Conservation (phyloP, 2,797 vertebrate species). For the Lycodopsis pacificus region DNA sequence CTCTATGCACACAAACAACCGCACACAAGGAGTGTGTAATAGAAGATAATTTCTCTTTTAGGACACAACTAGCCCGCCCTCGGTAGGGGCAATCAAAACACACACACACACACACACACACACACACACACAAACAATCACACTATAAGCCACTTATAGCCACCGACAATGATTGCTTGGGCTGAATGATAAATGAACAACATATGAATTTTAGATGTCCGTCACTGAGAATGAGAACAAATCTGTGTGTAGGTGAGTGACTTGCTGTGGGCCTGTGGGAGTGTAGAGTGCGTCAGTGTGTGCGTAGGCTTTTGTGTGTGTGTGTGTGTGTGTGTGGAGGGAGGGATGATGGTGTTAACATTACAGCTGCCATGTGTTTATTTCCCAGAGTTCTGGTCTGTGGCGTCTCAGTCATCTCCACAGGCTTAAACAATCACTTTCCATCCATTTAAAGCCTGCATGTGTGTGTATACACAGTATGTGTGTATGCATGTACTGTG, state of each 20-base stretch:
- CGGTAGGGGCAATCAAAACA: slow-evolving; percentile 36
- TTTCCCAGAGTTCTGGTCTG: slow-evolving; percentile 76
- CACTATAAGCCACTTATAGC: neutral
- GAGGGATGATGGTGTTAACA: slow-evolving; percentile 66
- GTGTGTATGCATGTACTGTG: slow-evolving; percentile 3
- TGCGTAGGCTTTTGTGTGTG: neutral
- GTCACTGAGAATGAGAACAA: slow-evolving; percentile 13
- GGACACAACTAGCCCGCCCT: slow-evolving; percentile 22
- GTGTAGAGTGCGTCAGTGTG: slow-evolving; percentile 23
- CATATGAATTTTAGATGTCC: slow-evolving; percentile 35
- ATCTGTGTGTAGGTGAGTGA: slow-evolving; percentile 39
- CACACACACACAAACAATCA: neutral
- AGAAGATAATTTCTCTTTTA: slow-evolving; percentile 41
- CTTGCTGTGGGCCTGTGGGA: slow-evolving; percentile 22
- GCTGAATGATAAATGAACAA: slow-evolving; percentile 31
- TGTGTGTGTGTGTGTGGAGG: slow-evolving; percentile 8
- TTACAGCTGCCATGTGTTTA: slow-evolving; percentile 79
- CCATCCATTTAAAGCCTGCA: slow-evolving; percentile 64
- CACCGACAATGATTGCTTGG: slow-evolving; percentile 17
- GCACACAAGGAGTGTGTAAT: slow-evolving; percentile 25
- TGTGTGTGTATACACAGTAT: slow-evolving; percentile 23
- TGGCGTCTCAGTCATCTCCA: slow-evolving; percentile 73
- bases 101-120: slow-evolving; percentile 19
- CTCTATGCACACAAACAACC: neutral
- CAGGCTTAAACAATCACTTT: slow-evolving; percentile 69